Evolutionary conservation across 2,113 vertebrate genomes (phyloP).

Genomic region (Actinemys pallida): DNA sequence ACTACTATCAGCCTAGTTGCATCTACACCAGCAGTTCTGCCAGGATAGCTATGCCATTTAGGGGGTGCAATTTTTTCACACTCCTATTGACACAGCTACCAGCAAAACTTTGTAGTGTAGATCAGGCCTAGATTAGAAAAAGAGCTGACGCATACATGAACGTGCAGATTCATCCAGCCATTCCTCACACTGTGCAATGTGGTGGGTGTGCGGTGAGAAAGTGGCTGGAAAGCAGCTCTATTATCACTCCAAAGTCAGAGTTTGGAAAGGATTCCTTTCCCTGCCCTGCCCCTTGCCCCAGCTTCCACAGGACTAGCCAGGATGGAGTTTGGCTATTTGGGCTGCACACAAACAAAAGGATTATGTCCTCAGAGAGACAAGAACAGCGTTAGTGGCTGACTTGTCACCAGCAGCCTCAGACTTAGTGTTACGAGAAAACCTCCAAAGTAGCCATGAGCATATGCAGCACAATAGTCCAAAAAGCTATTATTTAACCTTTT

Average conservation of each 20-base stretch:
- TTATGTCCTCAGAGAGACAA: neutral
- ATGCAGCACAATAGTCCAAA: conserved; percentile 66
- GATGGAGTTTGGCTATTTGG: neutral
- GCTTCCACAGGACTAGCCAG: neutral
- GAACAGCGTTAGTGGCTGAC: neutral
- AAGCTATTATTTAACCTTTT: conserved; percentile 62
- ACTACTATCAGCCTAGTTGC: neutral
- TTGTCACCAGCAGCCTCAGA: neutral
- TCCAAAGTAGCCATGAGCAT: conserved; percentile 46
- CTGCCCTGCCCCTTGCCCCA: neutral
- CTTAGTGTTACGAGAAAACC: conserved; percentile 58
- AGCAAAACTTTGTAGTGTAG: neutral
- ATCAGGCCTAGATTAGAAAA: neutral
- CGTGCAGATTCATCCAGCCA: rapidly evolving
- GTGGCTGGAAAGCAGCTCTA: rapidly evolving
- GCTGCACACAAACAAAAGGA: neutral
- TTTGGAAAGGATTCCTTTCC: rapidly evolving
- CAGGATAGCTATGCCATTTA: neutral
- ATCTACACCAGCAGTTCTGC: neutral
- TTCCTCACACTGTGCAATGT: rapidly evolving
- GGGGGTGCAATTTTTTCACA: neutral
- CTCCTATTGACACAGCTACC: neutral
- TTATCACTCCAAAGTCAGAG: neutral
- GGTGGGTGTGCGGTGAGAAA: neutral
- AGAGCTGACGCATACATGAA: rapidly evolving